Conservation (phyloP, 1,140 invertebrate species). For the Conopomorpha cramerella region DNA sequence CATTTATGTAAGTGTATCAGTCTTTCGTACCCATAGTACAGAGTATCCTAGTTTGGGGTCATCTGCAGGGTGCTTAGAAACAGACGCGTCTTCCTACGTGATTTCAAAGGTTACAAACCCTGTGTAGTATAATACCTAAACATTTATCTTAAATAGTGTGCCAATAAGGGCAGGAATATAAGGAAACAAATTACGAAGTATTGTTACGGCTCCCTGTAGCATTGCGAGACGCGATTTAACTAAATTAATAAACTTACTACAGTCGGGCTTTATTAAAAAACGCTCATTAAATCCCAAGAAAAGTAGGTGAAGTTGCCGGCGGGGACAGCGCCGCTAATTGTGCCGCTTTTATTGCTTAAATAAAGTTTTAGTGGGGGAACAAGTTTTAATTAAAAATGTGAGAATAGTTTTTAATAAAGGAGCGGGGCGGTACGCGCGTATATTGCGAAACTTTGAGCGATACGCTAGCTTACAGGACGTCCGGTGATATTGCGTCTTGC, state of each 20-base stretch:
- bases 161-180: too few species aligned
- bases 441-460: slow-evolving; percentile 59
- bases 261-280: slow-evolving; percentile 59
- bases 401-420: slow-evolving; percentile 62
- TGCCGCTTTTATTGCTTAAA: slow-evolving; percentile 60
- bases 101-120: too few species aligned
- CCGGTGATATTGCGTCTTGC: too few species aligned
- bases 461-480: too few species aligned
- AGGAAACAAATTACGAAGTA: slow-evolving; percentile 4
- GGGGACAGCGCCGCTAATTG: slow-evolving; percentile 59
- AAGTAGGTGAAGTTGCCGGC: slow-evolving; percentile 58
- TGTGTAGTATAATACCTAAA: too few species aligned
- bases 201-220: slow-evolving; percentile 16
- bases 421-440: slow-evolving; percentile 51
- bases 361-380: slow-evolving; percentile 60
- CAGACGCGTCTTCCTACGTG: too few species aligned
- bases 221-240: slow-evolving; percentile 44
- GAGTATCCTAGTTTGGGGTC: too few species aligned
- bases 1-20: too few species aligned
- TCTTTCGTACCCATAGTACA: too few species aligned
- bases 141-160: too few species aligned
- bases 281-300: slow-evolving; percentile 58
- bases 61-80: too few species aligned
- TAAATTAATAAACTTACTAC: slow-evolving; percentile 59
- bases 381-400: slow-evolving; percentile 62